phyloP scores from a whole-genome alignment of 2,113 vertebrate genomes.

The Hypanus sabinus region DNA sequence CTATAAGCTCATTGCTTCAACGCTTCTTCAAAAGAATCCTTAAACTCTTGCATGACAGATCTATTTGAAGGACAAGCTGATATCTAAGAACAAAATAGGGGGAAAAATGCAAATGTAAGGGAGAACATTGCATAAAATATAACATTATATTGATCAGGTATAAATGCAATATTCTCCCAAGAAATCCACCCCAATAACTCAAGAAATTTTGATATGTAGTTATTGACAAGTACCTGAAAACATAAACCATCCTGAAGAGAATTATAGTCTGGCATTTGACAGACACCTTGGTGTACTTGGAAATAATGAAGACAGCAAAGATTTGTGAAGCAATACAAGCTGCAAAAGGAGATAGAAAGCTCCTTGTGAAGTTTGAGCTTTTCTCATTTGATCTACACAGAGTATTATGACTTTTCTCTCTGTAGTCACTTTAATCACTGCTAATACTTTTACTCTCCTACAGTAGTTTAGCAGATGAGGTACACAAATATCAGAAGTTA shows the following conservation, averaged over 20 bases:
- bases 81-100: not conserved
- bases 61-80: not conserved
- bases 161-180: not conserved
- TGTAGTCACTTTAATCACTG: no score
- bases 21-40: not conserved
- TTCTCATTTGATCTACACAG: not conserved
- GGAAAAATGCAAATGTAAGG: not conserved
- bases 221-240: not conserved
- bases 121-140: not conserved
- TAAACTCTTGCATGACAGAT: not conserved
- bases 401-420: not conserved
- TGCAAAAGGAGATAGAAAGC: not conserved
- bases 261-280: not conserved
- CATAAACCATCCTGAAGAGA: not conserved
- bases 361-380: not conserved
- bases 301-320: slow-evolving; percentile 27
- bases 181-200: not conserved
- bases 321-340: slow-evolving; percentile 17
- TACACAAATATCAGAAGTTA: not conserved
- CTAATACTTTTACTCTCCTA: not conserved
- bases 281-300: not conserved
- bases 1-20: not conserved
- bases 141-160: no score
- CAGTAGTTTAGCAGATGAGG: not conserved
- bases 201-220: not conserved